phyloP scores from a whole-genome alignment of 2,113 vertebrate genomes.

The Machaerirhynchus nigripectus region DNA sequence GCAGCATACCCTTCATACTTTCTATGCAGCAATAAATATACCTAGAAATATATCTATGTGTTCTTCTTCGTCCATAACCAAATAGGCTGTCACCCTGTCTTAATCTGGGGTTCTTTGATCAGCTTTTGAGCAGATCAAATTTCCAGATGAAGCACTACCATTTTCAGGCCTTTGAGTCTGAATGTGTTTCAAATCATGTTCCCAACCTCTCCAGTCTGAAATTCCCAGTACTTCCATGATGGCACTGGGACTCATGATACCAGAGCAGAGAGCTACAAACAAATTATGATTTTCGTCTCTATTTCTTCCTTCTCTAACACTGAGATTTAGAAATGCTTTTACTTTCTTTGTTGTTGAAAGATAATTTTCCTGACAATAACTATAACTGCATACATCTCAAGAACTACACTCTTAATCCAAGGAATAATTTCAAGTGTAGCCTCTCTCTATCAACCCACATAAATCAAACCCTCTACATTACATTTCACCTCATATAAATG shows the following conservation, averaged over 20 bases:
- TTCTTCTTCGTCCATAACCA: not conserved
- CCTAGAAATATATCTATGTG: not conserved
- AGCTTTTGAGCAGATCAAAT: not conserved
- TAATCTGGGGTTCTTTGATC: not conserved
- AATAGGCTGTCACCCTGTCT: not conserved
- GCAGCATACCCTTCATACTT: not conserved
- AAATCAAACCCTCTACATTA: not conserved
- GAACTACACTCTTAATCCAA: not conserved
- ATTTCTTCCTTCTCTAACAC: not conserved
- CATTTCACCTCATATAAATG: not conserved
- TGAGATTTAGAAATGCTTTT: not conserved
- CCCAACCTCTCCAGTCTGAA: not conserved
- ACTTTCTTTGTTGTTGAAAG: not conserved
- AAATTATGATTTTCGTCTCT: not conserved
- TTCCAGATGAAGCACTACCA: not conserved
- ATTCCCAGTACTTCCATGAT: not conserved
- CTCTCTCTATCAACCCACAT: not conserved
- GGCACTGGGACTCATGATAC: fast-evolving
- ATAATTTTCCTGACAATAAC: not conserved
- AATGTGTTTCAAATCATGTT: not conserved
- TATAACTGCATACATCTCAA: not conserved
- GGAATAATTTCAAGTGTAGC: not conserved
- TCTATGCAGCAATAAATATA: not conserved
- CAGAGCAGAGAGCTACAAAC: not conserved
- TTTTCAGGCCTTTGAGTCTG: not conserved